Base-by-base conservation (phyloP, 2,797 vertebrate species). In the Sebastes itinus region DNA sequence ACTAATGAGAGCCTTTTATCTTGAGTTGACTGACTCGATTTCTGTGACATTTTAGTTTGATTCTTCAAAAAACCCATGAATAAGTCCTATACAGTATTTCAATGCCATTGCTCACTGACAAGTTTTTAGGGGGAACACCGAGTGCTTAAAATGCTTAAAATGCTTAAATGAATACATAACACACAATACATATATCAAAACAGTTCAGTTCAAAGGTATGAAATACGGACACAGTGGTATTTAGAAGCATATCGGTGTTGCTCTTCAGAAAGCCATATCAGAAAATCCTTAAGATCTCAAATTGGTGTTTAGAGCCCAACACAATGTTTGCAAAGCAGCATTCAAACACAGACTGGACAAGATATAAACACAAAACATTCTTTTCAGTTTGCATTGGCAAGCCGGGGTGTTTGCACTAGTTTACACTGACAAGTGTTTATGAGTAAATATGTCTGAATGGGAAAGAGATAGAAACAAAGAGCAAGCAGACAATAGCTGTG, bases 391-490 rank as follows among this genome's bases (percentile, higher is more conserved):
- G 62, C 46, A 38, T 62, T 82, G 63, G 77, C 72, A 33, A 58
- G 22, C 2, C 0, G 13, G 12, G 46, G n/a, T 72, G 76, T 85
- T 83, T 88, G 63, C 65, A 69, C 28, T 69, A 52, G 52, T 72
- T 83, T 80, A 77, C 38, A 76, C 61, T 63, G 62, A 33, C 25
- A 55, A 68, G 70, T 72, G 71, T 78, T 72, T 73, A 64, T 46
- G 30, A 72, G 18, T 33, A 71, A 22, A 66, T 71, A 35, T 63
- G 72, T 55, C 59, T 80, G 81, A 33, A 77, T 59, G 76, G 74
- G 67, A 80, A 67, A 77, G 14, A 65, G 35, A 77, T 54, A 84
- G 69, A 86, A 88, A 89, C 64, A 71, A 20, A 52, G 49, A 52
- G 20, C 9, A 65, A 73, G 55, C 23, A 58, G 49, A n/a, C 49